Evolutionary conservation across 2,888 invertebrate genomes (phyloP).

Genomic region (Drosophila macrospina): DNA sequence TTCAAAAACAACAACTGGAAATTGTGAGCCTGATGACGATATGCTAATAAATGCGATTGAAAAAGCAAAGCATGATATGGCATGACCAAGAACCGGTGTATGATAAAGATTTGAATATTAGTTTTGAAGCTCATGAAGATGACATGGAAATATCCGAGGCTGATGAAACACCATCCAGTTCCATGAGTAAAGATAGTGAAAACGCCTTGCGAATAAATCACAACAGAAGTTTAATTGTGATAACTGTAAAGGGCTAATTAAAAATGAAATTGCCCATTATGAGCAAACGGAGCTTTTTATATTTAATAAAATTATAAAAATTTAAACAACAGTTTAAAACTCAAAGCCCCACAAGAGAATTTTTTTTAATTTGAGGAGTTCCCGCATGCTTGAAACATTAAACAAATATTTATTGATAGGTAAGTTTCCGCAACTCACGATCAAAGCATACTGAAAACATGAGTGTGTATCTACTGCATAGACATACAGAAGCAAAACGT

Average conservation of each 20-base stretch:
- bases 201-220: conserved; percentile 20
- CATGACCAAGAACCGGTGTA: conserved; percentile 3
- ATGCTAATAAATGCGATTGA: conserved; percentile 3
- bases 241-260: neutral
- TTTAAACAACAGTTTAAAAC: no score
- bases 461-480: no score
- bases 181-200: conserved; percentile 8
- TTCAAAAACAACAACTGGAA: conserved; percentile 14
- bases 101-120: neutral
- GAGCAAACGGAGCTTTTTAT: no score
- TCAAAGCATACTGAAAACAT: no score
- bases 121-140: neutral
- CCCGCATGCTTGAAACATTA: no score
- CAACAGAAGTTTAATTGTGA: conserved; percentile 16
- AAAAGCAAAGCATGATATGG: conserved; percentile 3
- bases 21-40: neutral
- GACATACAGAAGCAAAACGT: no score
- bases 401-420: no score
- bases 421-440: no score
- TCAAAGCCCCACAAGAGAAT: no score
- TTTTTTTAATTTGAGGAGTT: no score
- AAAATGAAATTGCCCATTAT: no score
- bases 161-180: conserved; percentile 1
- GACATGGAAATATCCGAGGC: conserved; percentile 1
- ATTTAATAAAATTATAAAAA: no score